Base-by-base conservation (phyloP, 2,797 vertebrate genomes). In the Alca torda region DNA sequence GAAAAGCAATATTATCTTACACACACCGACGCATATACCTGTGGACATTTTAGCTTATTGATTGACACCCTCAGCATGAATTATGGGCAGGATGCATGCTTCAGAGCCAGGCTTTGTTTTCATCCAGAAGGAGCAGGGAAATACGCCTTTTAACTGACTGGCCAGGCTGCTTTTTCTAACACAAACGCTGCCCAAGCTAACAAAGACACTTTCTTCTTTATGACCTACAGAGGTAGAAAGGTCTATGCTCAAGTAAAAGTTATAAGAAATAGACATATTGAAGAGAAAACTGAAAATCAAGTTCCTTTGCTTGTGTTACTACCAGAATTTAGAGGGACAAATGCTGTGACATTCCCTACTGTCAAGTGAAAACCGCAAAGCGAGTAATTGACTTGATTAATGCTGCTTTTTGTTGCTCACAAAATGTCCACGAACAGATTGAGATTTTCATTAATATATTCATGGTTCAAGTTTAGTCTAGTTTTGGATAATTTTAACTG, bases 371-470 rank as follows among this genome's bases (percentile, higher is more conserved):
- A 78, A 72, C 57, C 0, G 0, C 76, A 86, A 75, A 91, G 26
- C 31, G 30, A 56, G 59, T 69, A 72, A 84, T 65, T 56, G 45
- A 48, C 61, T 91, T 89, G 73, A 94, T 91, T 85, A 87, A 91
- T 86, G 54, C 6, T 72, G 64, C n/a, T 56, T 94, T 94, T 75
- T 78, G 92, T 74, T 57, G 33, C 69, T 94, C 51, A 50, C 79
- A 85, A 54, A 95, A 43, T 37, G 73, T 43, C 79, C 69, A 30
- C 24, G 91, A 96, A 92, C 89, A 95, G 87, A 91, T 61, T 95
- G 93, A 89, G 76, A 63, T 74, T 95, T 89, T 77, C 72, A 85
- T 96, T 93, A 94, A 95, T 75, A 61, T 94, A 95, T 90, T 92
- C 82, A 88, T 65, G 33, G 73, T 86, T 91, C 76, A 84, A 72